phyloP scores from a whole-genome alignment of 23 tunicate species.

The Styela clava region DNA sequence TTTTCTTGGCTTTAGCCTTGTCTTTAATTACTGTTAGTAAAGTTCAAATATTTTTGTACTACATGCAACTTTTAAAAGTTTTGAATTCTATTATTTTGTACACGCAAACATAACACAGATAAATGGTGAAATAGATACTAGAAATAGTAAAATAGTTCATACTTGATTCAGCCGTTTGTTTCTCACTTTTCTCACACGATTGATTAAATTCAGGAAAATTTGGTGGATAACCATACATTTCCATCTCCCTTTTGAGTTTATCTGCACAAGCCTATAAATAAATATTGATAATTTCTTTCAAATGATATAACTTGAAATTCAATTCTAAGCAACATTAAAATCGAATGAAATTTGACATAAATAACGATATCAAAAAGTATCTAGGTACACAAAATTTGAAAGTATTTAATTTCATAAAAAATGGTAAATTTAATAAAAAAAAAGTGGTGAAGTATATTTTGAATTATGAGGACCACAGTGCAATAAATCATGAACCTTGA shows the following conservation, averaged over 20 bases:
- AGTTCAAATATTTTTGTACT: background rate
- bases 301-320: background rate
- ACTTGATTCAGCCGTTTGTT: constrained; percentile 16
- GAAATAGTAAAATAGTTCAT: background rate
- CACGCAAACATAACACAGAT: too few species aligned
- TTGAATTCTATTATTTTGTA: too few species aligned
- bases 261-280: constrained; percentile 91
- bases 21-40: constrained; percentile 81
- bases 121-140: too few species aligned
- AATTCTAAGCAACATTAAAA: background rate
- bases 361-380: background rate
- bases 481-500: constrained; percentile 44
- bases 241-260: constrained; percentile 93
- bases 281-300: background rate
- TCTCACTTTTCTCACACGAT: constrained; percentile 44
- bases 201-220: constrained; percentile 55
- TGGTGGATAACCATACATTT: constrained; percentile 91
- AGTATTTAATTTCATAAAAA: background rate
- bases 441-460: too few species aligned
- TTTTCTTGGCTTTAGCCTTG: constrained; percentile 93
- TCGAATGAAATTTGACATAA: background rate
- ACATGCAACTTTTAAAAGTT: too few species aligned
- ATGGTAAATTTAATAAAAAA: background rate
- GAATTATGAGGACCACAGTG: too few species aligned
- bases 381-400: background rate